Base-by-base conservation (phyloP, 2,888 invertebrate species). In the Cryptocephalus primarius region DNA sequence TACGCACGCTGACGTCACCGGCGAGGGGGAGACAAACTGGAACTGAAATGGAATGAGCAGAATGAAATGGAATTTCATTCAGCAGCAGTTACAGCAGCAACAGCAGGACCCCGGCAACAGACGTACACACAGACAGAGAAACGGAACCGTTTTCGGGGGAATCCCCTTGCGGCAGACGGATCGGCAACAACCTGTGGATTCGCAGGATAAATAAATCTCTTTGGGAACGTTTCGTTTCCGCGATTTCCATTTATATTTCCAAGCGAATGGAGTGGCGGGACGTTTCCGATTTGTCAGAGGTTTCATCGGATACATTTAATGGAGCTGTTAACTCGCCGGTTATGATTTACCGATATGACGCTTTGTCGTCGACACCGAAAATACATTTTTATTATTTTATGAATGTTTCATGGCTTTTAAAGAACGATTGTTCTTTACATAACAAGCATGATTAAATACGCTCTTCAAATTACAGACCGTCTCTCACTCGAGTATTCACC, bases 131-230 rank as follows among this genome's bases (percentile, higher is more conserved):
- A 36, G 36, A 36, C 36, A 6, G 36, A 11, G 36, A 12, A 36
- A 36, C 12, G 36, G 36, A 36, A 32, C 32, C 6, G 46, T 22
- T 22, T 22, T 22, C 22, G 22, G 22, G 22, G 22, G 22, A 22
- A 22, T 22, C 22, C 22, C 22, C 22, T 22, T 22, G 22, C 22
- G 22, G 22, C 22, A 55, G 53, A 49, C 46, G 52, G 49, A 51
- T 52, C 49, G 36, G 33, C 46, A 50, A 55, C 69, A 69, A 69
- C 69, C 67, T 69, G 69, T 69, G 68, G 69, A 69, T 69, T 69
- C 66, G 62, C 48, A 58, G 64, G 66, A 69, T 68, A 68, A 68
- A 69, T 68, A 68, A 68, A 69, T 68, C 67, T 68, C 63, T 57
- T 13, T 22, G 10, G 36, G 36, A 58, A 51, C 55, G 54, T 43